phyloP scores from a whole-genome alignment of 2,888 invertebrate species.

The Laspeyria flexula region DNA sequence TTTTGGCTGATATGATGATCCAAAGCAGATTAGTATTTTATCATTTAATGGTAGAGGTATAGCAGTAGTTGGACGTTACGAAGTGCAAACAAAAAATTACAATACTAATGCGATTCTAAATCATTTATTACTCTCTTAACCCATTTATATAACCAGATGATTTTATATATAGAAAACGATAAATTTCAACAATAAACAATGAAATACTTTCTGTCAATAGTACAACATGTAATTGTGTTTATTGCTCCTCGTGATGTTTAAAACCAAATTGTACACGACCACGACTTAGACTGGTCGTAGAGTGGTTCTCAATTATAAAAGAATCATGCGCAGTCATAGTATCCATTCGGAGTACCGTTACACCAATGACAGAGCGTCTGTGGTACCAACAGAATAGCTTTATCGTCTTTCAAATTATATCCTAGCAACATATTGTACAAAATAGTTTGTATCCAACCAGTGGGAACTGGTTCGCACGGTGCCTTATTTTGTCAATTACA shows the following conservation, averaged over 20 bases:
- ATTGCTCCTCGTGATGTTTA: constrained; percentile 33
- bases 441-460: constrained; percentile 3
- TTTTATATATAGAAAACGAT: too few relatives aligned
- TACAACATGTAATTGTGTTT: constrained; percentile 15
- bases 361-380: constrained; percentile 64
- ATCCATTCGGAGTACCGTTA: constrained; percentile 75
- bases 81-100: too few relatives aligned
- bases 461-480: too few relatives aligned
- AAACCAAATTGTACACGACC: constrained; percentile 39
- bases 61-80: too few relatives aligned
- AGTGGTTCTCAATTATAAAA: constrained; percentile 72
- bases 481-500: too few relatives aligned
- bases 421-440: neutral
- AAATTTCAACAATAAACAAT: too few relatives aligned
- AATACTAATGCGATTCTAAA: too few relatives aligned
- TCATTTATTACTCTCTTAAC: too few relatives aligned
- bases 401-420: constrained; percentile 13
- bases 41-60: too few relatives aligned
- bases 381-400: constrained; percentile 6
- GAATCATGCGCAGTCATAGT: constrained; percentile 79
- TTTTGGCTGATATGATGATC: too few relatives aligned
- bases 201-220: neutral
- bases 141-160: too few relatives aligned
- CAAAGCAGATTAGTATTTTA: too few relatives aligned
- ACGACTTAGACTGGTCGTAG: constrained; percentile 15